A percentile compares a stretch with the other conserved stretches of the same genome.
Evolutionary conservation across 2,113 vertebrate genomes (phyloP).

Genomic region (Forbesichthys papilliferus): DNA sequence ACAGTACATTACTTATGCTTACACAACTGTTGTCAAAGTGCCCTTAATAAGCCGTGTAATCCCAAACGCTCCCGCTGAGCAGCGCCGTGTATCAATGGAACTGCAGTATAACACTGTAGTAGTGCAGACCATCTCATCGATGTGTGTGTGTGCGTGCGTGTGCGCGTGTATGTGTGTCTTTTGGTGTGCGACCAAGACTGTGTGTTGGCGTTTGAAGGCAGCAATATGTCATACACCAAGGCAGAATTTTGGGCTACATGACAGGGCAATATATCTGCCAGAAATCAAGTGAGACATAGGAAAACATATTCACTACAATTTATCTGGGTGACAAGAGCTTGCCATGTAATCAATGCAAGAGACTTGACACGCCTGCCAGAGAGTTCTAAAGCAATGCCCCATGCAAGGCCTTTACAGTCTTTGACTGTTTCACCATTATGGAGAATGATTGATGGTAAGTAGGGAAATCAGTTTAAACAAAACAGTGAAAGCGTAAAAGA

Average conservation of each 20-base stretch:
- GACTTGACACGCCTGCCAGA: not conserved
- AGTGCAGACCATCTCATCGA: not conserved
- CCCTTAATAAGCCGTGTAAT: conserved; percentile 19
- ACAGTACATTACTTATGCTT: conserved; percentile 35
- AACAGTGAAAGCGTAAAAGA: no score
- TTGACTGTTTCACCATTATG: not conserved
- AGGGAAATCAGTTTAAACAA: no score
- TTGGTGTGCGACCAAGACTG: conserved; percentile 16
- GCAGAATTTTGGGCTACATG: not conserved
- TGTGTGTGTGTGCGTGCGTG: conserved; percentile 18
- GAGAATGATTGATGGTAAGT: no score
- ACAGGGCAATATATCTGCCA: conserved; percentile 1
- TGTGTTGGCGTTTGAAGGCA: conserved; percentile 21
- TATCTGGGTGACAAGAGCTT: not conserved
- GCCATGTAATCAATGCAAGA: not conserved
- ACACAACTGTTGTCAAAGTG: conserved; percentile 24
- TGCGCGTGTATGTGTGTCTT: conserved; percentile 23
- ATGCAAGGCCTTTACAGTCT: not conserved
- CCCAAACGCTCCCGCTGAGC: conserved; percentile 26
- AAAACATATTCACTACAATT: not conserved
- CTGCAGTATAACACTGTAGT: no score
- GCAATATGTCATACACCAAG: not conserved
- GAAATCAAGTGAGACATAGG: not conserved
- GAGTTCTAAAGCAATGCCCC: not conserved
- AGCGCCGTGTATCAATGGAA: not conserved